These are phyloP conservation scores for Okapia johnstoni DNA, from an alignment of 2,113 vertebrate genomes.

Conservation along the genomic window DNA sequence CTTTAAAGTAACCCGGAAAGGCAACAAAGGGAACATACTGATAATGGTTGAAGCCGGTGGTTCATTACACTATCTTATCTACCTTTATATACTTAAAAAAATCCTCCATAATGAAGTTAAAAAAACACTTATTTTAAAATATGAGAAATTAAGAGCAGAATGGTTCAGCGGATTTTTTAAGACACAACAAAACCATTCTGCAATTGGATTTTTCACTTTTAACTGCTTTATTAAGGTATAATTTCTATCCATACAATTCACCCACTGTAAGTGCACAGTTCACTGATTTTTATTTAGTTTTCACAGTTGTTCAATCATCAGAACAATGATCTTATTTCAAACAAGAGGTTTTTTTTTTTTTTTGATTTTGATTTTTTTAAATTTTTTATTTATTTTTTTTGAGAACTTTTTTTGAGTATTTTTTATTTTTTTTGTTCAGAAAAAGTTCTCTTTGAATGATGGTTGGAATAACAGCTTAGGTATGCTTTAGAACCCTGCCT, in stretches of 20 bases:
- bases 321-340: neutral
- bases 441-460: neutral
- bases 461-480: neutral
- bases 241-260: neutral
- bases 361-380: neutral
- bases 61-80: neutral
- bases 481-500: neutral
- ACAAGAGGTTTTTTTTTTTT: neutral
- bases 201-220: neutral
- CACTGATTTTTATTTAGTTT: neutral
- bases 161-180: neutral
- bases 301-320: neutral
- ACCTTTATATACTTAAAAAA: neutral
- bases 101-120: neutral
- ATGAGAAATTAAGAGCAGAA: constrained; percentile 8
- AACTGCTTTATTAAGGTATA: neutral
- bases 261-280: neutral
- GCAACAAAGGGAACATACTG: neutral
- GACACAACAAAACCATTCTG: neutral
- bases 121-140: neutral
- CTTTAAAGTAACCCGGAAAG: neutral
- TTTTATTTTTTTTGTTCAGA: neutral
- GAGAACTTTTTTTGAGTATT: neutral
- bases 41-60: neutral
- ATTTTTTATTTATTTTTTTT: neutral